Base-by-base conservation (phyloP, 2,797 vertebrate genomes). In the Philypnodon macrostomus region DNA sequence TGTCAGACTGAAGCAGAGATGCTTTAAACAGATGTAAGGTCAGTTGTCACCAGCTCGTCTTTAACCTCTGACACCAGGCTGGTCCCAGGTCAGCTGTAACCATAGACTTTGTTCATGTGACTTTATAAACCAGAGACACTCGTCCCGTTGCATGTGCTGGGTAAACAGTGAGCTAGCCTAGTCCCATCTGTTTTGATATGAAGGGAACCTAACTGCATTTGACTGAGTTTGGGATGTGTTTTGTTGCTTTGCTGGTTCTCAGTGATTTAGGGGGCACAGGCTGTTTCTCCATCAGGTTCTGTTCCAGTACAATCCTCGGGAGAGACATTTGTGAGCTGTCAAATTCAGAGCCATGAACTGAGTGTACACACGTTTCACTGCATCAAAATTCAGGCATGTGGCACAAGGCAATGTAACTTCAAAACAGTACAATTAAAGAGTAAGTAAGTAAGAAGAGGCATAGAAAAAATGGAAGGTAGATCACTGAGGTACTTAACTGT, bases 201-300 rank as follows among this genome's bases (percentile, higher is more conserved):
- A 49, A 65, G 50, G 62, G 0, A 2, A 35, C 34, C 38, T 13
- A 52, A 4, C 45, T 46, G 18, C 23, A 34, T 30, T 18, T 32
- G 38, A 58, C n/a, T n/a, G n/a, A n/a, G n/a, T n/a, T n/a, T n/a
- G n/a, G n/a, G n/a, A n/a, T n/a, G n/a, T 67, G 58, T 56, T 77
- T 52, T 54, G 44, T 54, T 49, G 17, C 58, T 61, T 14, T 53
- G 60, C 57, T 67, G 52, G 40, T 40, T 55, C 12, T 15, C 45
- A 30, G 44, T 70, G 74, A 82, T 81, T 82, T 77, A 77, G 34
- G 32, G 38, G 47, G 47, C 15, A 26, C 63, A 65, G 60, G 47
- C 61, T 48, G 63, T 74, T 77, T 78, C 50, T 35, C 26, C 16
- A 8, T 27, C 39, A 26, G 23, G 39, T 27, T 41, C 39, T 10